These are phyloP conservation scores for Pristionchus japonicus DNA, from an alignment of 2,888 invertebrate genomes.

Conservation along the genomic window DNA sequence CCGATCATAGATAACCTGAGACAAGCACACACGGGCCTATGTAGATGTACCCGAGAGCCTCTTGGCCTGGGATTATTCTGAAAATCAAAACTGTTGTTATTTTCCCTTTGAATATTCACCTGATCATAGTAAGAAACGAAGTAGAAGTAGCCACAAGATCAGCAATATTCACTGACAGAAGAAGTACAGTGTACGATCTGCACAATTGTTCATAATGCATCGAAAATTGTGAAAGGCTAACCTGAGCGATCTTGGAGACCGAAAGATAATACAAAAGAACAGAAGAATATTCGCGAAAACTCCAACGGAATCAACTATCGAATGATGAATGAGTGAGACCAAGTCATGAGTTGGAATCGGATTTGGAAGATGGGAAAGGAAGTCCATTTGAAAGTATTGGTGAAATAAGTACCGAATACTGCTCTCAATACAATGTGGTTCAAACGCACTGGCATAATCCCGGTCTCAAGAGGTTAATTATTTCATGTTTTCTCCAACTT, in stretches of 20 bases:
- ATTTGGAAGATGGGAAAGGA: background rate
- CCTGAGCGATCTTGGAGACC: constrained; percentile 8
- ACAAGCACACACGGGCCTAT: background rate
- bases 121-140: background rate
- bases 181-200: constrained; percentile 14
- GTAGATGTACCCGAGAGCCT: constrained; percentile 4
- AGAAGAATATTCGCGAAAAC: background rate
- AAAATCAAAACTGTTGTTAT: background rate
- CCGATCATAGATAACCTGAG: background rate
- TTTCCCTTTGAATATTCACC: background rate
- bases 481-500: background rate
- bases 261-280: background rate
- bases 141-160: background rate
- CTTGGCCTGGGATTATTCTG: background rate
- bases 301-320: background rate
- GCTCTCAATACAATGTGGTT: background rate
- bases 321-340: background rate
- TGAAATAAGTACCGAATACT: background rate
- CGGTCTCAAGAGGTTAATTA: background rate
- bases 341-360: constrained; percentile 15
- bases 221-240: background rate
- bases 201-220: background rate
- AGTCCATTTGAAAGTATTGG: background rate
- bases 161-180: background rate
- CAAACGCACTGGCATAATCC: background rate